Base-by-base conservation (phyloP, 2,113 vertebrate species). In the Bungarus multicinctus region DNA sequence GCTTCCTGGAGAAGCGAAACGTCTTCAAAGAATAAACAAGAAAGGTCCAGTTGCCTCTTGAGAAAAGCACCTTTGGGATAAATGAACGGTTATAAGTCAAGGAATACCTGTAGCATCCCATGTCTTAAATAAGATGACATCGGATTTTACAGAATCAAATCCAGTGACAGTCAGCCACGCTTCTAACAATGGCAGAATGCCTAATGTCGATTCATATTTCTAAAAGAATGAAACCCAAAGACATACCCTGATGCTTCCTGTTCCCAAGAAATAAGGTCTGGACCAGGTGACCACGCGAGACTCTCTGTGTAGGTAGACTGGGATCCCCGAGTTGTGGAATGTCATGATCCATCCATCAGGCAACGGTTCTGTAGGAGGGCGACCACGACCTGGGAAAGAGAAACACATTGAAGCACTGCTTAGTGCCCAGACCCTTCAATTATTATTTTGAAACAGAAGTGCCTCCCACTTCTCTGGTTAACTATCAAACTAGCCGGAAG, bases 311-410 rank as follows among this genome's bases (percentile, higher is more conserved):
- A 99, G 98, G 97, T 99, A 99, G 94, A 99, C 99, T 95, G 99
- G 99, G 98, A 99, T 98, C 98, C 99, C 99, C 0, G 99, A 99
- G 96, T 99, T 99, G 98, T 99, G 99, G 98, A 99, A 99, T 98
- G 99, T 99, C 99, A 99, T 99, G 97, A 99, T 99, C 99, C 99
- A 99, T 94, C 99, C 99, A 69, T 99, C 99, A 50, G 99, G 99
- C 94, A 99, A 98, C 16, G 99, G 99, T 89, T 99, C 99, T 52
- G 99, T 99, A 90, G 99, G 99, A 30, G 99, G 99, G 92, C 99
- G 99, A 53, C 99, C 99, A 94, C 99, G 99, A 98, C 98, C 99
- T 99, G 96, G 91, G 94, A 93, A 16, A 96, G 94, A 94, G 92
- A 93, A 95, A 89, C 92, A 91, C 91, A 30, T 86, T 0, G 2